Evolutionary conservation across 2,888 invertebrate species (phyloP), one percentile per base, ranked within the genome.

Genomic region (Sycophila texana): DNA sequence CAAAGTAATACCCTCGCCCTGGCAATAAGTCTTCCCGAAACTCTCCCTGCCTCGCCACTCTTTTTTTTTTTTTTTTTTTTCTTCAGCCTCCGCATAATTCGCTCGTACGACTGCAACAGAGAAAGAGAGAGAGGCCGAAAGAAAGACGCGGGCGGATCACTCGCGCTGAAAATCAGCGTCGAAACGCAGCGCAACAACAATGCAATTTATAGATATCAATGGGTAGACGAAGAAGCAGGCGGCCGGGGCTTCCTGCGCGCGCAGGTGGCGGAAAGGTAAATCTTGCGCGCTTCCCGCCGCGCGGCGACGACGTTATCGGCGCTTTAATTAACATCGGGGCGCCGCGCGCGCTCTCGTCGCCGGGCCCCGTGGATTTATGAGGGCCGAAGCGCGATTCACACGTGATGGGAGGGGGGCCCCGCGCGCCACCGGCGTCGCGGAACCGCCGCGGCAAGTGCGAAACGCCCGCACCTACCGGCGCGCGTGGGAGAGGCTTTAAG

Each of bases 401-500:
- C 84, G 83, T 83, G 63, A 26, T 22, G 65, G 14, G 14, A 16
- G n/a, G 30, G 30, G 26, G 30, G 10, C 16, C 26, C 10, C 30
- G n/a, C 26, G 13, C 39, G 30, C 30, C 61, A 63, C 63, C 39
- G 4, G 39, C 39, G 63, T 63, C 39, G 47, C 61, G 61, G 39
- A 61, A 61, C 16, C 26, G 51, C n/a, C n/a, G 20, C 58, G 39
- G 22, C 61, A 51, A 47, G 49, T 63, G 20, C 53, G 53, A 68
- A 53, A 47, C 53, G 63, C 61, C 39, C 70, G 65, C 68, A 71
- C 55, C 18, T 60, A 22, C 57, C 82, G 84, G 79, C 65, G 83
- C 87, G 86, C 88, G 87, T 86, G 87, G 86, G 86, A 88, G 88
- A 87, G 84, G 83, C 83, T 86, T 61, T 72, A 63, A 77, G 77